These are phyloP conservation scores for Plotosus lineatus DNA, from an alignment of 2,113 vertebrate genomes.

Conservation along the genomic window DNA sequence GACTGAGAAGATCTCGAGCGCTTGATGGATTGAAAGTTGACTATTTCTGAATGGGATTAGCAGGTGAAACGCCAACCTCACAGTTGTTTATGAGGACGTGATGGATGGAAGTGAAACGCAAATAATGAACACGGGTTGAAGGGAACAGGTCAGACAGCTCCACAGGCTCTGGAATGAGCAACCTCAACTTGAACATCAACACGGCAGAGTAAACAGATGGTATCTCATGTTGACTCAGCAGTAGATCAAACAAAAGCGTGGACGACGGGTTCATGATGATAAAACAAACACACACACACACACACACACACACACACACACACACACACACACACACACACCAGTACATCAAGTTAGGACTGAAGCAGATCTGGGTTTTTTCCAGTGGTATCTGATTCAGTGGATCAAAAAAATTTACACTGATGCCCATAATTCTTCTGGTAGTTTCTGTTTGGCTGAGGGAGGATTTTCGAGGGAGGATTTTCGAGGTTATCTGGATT, in stretches of 20 bases:
- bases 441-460: neutral
- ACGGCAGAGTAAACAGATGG: constrained; percentile 21
- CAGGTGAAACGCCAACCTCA: too few relatives aligned
- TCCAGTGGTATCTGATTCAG: neutral
- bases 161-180: neutral
- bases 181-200: neutral
- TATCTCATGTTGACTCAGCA: constrained; percentile 7
- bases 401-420: neutral
- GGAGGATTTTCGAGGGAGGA: neutral
- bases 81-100: neutral
- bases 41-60: neutral
- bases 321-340: neutral
- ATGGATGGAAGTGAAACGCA: neutral
- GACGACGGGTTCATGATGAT: neutral
- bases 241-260: neutral
- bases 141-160: constrained; percentile 9
- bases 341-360: neutral
- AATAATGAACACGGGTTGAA: neutral
- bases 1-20: neutral
- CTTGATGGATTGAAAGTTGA: neutral
- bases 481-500: neutral
- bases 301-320: neutral
- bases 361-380: neutral
- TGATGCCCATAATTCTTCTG: too few relatives aligned
- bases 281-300: constrained; percentile 14